phyloP scores from a whole-genome alignment of 1,140 invertebrate genomes.

The Paracyclopina nana region DNA sequence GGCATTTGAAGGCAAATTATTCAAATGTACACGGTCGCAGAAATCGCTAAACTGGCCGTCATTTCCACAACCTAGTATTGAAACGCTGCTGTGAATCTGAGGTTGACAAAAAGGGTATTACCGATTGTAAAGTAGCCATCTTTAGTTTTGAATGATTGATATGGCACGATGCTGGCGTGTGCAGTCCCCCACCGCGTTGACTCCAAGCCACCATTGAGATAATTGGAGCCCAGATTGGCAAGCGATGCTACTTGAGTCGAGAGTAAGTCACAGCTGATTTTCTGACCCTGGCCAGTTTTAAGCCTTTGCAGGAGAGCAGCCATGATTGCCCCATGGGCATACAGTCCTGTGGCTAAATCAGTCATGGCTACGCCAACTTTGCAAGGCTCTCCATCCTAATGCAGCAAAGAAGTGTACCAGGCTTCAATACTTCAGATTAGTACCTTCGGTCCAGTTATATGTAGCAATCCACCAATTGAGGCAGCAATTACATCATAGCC shows the following conservation, averaged over 20 bases:
- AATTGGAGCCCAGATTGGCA: slow-evolving; percentile 75
- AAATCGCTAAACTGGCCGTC: slow-evolving; percentile 46
- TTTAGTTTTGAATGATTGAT: slow-evolving; percentile 60
- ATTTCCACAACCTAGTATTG: slow-evolving; percentile 30
- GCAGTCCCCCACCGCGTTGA: slow-evolving; percentile 62
- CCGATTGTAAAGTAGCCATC: slow-evolving; percentile 35
- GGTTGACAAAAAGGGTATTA: too few relatives aligned
- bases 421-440: too few relatives aligned
- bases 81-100: too few relatives aligned
- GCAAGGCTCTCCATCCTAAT: slow-evolving; percentile 62
- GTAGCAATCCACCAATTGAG: slow-evolving; percentile 66
- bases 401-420: too few relatives aligned
- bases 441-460: slow-evolving; percentile 89
- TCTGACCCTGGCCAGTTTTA: slow-evolving; percentile 61
- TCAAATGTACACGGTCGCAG: too few relatives aligned
- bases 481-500: slow-evolving; percentile 92
- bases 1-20: slow-evolving; percentile 37
- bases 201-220: slow-evolving; percentile 59
- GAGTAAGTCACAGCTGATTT: slow-evolving; percentile 81
- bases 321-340: slow-evolving; percentile 85
- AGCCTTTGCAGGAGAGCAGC: slow-evolving; percentile 59
- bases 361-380: slow-evolving; percentile 84
- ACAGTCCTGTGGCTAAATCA: slow-evolving; percentile 76
- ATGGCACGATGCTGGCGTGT: slow-evolving; percentile 85
- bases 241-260: slow-evolving; percentile 61